A percentile compares a stretch with the other conserved stretches of the same genome.
These are phyloP conservation scores for Dicyrtoma fusca DNA, from an alignment of 2,888 invertebrate species.

Conservation along the genomic window DNA sequence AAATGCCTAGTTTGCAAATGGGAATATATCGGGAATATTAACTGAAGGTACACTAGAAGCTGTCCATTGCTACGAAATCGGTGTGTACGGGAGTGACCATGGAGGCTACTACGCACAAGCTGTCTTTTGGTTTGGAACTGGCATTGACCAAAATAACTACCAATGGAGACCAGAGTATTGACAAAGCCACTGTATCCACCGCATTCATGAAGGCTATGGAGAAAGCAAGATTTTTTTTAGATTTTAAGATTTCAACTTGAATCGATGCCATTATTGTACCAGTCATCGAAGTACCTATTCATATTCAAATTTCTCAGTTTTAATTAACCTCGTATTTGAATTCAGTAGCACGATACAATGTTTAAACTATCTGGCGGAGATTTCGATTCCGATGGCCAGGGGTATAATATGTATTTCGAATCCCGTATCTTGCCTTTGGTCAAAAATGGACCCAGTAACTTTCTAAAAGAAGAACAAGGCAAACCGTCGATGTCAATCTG, in stretches of 20 bases:
- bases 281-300: no score
- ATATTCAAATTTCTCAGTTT: background rate
- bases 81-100: background rate
- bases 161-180: background rate
- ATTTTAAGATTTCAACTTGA: no score
- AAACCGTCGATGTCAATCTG: no score
- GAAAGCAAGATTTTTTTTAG: background rate
- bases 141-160: background rate
- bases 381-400: no score
- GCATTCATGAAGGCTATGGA: background rate
- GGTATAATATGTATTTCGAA: no score
- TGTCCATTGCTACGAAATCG: slow-evolving; percentile 29
- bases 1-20: background rate
- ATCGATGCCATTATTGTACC: no score
- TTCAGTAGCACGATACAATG: no score
- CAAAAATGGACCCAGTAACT: no score
- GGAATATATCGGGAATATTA: background rate
- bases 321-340: no score
- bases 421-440: no score
- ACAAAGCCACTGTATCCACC: background rate
- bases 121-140: slow-evolving; percentile 23
- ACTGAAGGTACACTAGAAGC: slow-evolving; percentile 11
- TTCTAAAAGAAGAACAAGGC: no score
- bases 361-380: no score
- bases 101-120: background rate